Conservation (phyloP, 2,113 vertebrate species). For the Nothobranchius kuhntae region DNA sequence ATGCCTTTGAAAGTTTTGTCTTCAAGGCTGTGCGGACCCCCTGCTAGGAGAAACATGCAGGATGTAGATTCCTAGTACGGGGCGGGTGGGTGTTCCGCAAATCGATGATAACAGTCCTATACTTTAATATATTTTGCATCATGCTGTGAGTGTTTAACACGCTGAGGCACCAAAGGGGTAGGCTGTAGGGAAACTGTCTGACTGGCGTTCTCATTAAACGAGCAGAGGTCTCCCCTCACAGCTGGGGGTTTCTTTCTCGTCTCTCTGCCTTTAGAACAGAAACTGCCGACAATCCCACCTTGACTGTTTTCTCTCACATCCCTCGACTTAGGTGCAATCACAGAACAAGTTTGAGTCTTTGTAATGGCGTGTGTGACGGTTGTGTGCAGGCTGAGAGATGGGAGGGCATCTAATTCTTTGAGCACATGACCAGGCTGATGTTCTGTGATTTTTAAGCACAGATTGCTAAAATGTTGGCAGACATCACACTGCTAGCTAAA, state of each 20-base stretch:
- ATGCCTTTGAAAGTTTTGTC: slow-evolving; percentile 53
- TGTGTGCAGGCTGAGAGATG: not conserved
- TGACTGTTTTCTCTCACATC: slow-evolving; percentile 49
- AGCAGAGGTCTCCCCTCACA: slow-evolving; percentile 76
- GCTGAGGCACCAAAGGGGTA: slow-evolving; percentile 83
- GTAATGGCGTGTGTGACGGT: not conserved
- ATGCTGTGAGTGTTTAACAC: slow-evolving; percentile 89
- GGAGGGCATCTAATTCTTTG: slow-evolving; percentile 6
- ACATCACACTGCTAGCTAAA: slow-evolving; percentile 59
- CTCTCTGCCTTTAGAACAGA: slow-evolving; percentile 43
- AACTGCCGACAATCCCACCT: slow-evolving; percentile 37
- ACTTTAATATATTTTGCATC: slow-evolving; percentile 83
- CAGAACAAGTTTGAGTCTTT: slow-evolving; percentile 23
- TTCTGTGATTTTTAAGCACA: slow-evolving; percentile 63
- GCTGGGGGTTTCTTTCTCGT: slow-evolving; percentile 73
- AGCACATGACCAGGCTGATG: slow-evolving; percentile 25
- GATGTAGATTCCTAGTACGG: slow-evolving; percentile 63
- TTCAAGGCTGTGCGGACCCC: slow-evolving; percentile 52
- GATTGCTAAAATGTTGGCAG: slow-evolving; percentile 64
- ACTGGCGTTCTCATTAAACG: slow-evolving; percentile 86
- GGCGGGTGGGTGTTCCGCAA: slow-evolving; percentile 74
- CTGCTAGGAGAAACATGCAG: slow-evolving; percentile 48
- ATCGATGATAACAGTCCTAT: slow-evolving; percentile 82
- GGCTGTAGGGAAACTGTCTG: slow-evolving; percentile 77
- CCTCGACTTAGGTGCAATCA: slow-evolving; percentile 42